Evolutionary conservation across 2,888 invertebrate species (phyloP).

Genomic region (Microdon myrmicae): DNA sequence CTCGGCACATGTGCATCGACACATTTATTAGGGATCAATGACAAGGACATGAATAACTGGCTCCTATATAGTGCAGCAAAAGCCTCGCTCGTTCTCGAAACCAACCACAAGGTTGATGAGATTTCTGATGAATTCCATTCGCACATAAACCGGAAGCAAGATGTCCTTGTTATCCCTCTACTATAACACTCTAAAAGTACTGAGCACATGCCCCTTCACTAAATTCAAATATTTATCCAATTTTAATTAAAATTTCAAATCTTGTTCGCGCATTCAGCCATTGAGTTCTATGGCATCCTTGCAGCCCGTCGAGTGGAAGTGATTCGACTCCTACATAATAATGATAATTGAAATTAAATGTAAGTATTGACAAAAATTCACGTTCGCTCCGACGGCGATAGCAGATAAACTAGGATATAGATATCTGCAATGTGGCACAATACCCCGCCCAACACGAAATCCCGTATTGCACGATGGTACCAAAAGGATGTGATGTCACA

Average conservation of each 20-base stretch:
- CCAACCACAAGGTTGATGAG: not conserved
- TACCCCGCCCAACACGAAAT: not conserved
- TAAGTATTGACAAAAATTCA: slow-evolving; percentile 52
- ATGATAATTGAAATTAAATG: slow-evolving; percentile 53
- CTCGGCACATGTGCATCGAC: slow-evolving; percentile 7
- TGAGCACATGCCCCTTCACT: slow-evolving; percentile 9
- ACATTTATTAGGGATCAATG: not conserved
- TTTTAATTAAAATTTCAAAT: slow-evolving; percentile 53
- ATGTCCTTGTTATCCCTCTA: slow-evolving; percentile 21
- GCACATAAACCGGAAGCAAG: slow-evolving; percentile 4
- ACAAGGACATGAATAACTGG: slow-evolving; percentile 2
- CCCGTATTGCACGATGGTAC: not conserved
- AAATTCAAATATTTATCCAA: slow-evolving; percentile 49
- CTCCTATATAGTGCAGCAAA: too few relatives aligned
- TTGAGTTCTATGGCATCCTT: not conserved
- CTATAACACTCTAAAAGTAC: slow-evolving; percentile 10
- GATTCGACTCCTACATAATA: slow-evolving; percentile 36
- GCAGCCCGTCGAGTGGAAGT: slow-evolving; percentile 6
- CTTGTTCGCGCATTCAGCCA: slow-evolving; percentile 18
- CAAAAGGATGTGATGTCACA: slow-evolving; percentile 4
- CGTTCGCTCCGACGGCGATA: slow-evolving; percentile 13
- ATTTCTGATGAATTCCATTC: slow-evolving; percentile 8
- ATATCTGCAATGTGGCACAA: too few relatives aligned
- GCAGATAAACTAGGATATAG: too few relatives aligned
- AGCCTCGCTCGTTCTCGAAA: not conserved